Base-by-base conservation (phyloP, 2,888 invertebrate species). In the Euphydryas editha region DNA sequence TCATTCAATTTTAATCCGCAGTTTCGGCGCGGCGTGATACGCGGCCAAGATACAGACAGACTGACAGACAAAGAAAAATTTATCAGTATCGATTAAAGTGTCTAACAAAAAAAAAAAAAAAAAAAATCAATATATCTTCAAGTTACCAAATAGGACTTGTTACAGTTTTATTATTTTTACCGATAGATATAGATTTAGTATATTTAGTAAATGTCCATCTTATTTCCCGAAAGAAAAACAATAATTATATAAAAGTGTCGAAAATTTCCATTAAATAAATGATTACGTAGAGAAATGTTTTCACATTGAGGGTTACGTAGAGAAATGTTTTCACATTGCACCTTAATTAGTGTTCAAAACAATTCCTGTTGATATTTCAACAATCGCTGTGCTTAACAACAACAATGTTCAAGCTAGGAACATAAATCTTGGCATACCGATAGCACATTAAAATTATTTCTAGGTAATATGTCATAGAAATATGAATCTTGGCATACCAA, bases 361-460 rank as follows among this genome's bases (percentile, higher is more conserved):
- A 56, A 17, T 62, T 56, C 21, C 4, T 20, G 17, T 21, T 17
- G 10, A 11, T 13, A 7, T n/a, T 57, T 51, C 36, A 66, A 66
- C 62, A 62, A 58, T 37, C 51, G 46, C 47, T 49, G 47, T 63
- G 64, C 60, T 67, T 37, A 47, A 60, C 44, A 64, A 59, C 44
- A 64, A 59, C 59, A 67, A 51, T 11, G 42, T 17, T 57, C 15
- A 7, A 51, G 46, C 15, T 56, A 56, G 36, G 46, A 37, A 59
- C 42, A 2, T 47, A 39, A 39, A 39, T 42, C 21, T 51, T 58
- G 5, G 30, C 20, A 18, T 58, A 24, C 13, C 42, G 37, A 44
- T 37, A 51, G 36, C 47, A 20, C 24, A 24, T 51, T 47, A 18
- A 21, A 11, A 20, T 18, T n/a, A n/a, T n/a, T n/a, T 30, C 30